phyloP scores from a whole-genome alignment of 2,797 vertebrate genomes.

The Smutsia temminckii region DNA sequence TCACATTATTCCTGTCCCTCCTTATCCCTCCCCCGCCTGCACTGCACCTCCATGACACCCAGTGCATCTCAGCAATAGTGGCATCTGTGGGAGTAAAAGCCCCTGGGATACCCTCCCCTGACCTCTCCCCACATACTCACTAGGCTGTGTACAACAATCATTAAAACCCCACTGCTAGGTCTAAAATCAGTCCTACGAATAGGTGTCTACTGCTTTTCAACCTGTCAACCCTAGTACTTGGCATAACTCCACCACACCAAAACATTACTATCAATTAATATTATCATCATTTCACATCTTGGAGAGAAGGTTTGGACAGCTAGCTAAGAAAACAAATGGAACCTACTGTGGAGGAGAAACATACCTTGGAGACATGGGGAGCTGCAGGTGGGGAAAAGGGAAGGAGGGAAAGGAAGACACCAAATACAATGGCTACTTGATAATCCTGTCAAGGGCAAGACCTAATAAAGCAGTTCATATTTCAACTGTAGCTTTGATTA shows the following conservation, averaged over 20 bases:
- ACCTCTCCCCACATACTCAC: neutral
- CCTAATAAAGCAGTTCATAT: neutral
- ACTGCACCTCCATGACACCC: neutral
- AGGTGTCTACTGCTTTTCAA: neutral
- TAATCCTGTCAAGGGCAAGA: neutral
- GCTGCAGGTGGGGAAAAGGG: neutral
- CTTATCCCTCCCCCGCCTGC: neutral
- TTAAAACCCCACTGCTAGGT: neutral
- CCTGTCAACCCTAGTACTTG: neutral
- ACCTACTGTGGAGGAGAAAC: neutral
- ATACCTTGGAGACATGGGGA: neutral
- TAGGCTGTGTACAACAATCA: neutral
- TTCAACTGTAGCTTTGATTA: slow-evolving; percentile 36
- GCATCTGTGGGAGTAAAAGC: neutral
- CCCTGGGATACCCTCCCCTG: neutral
- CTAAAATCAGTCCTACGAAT: neutral
- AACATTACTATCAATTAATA: neutral
- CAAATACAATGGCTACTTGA: neutral
- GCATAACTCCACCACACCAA: neutral
- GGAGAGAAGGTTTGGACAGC: neutral
- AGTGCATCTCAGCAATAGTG: neutral
- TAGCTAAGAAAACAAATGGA: neutral
- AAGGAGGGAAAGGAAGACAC: neutral
- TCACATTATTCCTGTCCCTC: neutral
- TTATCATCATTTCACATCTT: neutral